A percentile compares a stretch with the other conserved stretches of the same genome.
Conservation (phyloP, 2,113 vertebrate species). For the Sardina pilchardus region DNA sequence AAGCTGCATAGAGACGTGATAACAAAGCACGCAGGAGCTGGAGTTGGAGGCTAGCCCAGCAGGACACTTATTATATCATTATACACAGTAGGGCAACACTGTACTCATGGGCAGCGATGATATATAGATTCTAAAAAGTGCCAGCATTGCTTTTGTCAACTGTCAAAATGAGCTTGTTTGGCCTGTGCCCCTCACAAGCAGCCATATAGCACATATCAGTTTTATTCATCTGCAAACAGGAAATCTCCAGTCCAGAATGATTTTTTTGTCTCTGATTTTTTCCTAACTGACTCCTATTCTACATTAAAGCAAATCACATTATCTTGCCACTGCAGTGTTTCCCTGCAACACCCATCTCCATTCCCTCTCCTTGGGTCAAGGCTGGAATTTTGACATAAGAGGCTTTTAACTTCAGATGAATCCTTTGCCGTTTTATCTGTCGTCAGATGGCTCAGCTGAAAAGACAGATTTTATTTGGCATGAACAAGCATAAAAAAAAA, state of each 20-base stretch:
- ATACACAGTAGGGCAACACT: background rate
- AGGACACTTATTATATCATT: background rate
- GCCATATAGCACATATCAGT: background rate
- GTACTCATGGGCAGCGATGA: background rate
- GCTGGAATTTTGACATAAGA: background rate
- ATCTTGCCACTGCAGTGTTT: background rate
- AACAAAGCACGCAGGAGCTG: no score
- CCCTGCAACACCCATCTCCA: background rate
- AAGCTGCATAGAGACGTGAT: background rate
- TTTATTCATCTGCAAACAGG: background rate
- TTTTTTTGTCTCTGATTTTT: background rate
- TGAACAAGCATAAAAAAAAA: background rate
- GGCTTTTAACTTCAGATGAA: slow-evolving; percentile 16
- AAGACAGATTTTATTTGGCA: slow-evolving; percentile 9
- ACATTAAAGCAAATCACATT: background rate
- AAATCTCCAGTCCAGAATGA: background rate
- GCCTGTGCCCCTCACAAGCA: background rate
- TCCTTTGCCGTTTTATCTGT: background rate
- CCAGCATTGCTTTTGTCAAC: background rate
- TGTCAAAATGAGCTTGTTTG: background rate
- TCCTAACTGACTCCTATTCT: background rate
- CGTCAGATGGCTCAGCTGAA: background rate
- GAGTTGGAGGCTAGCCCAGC: background rate
- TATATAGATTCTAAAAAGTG: background rate
- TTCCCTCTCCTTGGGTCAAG: background rate